These are phyloP conservation scores for Psammodynastes pulverulentus DNA, from an alignment of 2,113 vertebrate species.

Conservation along the genomic window DNA sequence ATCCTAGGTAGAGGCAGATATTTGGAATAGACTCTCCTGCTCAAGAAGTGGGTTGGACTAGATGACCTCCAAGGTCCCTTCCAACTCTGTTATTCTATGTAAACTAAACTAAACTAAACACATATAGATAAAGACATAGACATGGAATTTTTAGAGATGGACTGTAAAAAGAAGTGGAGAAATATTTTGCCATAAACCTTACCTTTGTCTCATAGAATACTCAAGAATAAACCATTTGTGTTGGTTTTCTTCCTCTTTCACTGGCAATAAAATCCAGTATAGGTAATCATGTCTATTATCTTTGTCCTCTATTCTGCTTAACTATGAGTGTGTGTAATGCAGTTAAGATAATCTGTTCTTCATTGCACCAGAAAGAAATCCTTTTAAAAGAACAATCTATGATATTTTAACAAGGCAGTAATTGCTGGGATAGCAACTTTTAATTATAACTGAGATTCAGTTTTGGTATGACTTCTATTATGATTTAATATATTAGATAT, in stretches of 20 bases:
- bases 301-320: neutral
- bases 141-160: neutral
- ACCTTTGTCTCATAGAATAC: neutral
- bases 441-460: neutral
- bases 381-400: neutral
- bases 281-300: neutral
- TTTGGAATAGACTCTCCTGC: no score
- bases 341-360: neutral
- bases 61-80: no score
- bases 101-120: no score
- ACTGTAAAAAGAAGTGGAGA: neutral
- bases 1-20: no score
- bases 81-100: no score
- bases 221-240: neutral
- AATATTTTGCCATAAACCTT: neutral
- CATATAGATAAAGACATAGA: no score
- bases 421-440: neutral
- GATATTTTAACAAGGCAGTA: conserved; percentile 6
- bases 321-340: neutral
- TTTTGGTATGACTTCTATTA: conserved; percentile 24
- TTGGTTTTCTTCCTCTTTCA: neutral
- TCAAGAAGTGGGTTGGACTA: no score
- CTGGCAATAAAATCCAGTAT: neutral
- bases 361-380: conserved; percentile 11
- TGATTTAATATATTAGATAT: neutral